phyloP scores from a whole-genome alignment of 2,888 invertebrate genomes.

The Sinopyrophorus schimmeli region DNA sequence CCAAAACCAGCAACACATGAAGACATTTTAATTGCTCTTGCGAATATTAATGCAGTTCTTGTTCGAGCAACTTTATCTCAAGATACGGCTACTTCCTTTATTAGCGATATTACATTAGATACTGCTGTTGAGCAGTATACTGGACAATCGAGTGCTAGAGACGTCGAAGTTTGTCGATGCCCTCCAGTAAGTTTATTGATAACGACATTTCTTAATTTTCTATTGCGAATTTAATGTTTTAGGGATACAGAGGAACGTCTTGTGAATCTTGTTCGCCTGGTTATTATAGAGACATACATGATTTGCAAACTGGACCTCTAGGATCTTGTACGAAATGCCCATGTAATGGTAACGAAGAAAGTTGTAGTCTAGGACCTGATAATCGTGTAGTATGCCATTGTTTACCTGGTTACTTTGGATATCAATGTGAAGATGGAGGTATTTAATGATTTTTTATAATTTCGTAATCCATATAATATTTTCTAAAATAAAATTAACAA shows the following conservation, averaged over 20 bases:
- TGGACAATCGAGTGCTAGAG: constrained; percentile 66
- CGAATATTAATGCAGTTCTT: constrained; percentile 79
- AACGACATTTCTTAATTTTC: background rate
- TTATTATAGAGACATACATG: constrained; percentile 69
- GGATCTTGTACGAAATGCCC: constrained; percentile 73
- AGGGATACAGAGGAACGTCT: constrained; percentile 76
- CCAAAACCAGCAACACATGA: constrained; percentile 69
- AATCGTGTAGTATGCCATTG: constrained; percentile 72
- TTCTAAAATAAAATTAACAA: too few relatives aligned
- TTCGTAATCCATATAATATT: too few relatives aligned
- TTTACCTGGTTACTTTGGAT: constrained; percentile 68
- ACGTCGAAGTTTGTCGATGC: constrained; percentile 86
- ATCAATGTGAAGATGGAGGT: constrained; percentile 66
- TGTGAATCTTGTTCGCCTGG: constrained; percentile 78
- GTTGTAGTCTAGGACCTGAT: constrained; percentile 63
- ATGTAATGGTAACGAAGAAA: constrained; percentile 74
- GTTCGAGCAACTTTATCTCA: constrained; percentile 78
- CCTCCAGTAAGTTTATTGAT: constrained; percentile 60
- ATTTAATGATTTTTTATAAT: constrained; percentile 22
- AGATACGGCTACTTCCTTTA: constrained; percentile 65
- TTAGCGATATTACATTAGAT: constrained; percentile 87
- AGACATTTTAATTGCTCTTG: constrained; percentile 82
- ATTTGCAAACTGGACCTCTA: constrained; percentile 56
- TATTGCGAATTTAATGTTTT: background rate
- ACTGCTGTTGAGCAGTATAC: constrained; percentile 72